These are phyloP conservation scores for Linepithema humile DNA, from an alignment of 1,140 invertebrate genomes.

Conservation along the genomic window DNA sequence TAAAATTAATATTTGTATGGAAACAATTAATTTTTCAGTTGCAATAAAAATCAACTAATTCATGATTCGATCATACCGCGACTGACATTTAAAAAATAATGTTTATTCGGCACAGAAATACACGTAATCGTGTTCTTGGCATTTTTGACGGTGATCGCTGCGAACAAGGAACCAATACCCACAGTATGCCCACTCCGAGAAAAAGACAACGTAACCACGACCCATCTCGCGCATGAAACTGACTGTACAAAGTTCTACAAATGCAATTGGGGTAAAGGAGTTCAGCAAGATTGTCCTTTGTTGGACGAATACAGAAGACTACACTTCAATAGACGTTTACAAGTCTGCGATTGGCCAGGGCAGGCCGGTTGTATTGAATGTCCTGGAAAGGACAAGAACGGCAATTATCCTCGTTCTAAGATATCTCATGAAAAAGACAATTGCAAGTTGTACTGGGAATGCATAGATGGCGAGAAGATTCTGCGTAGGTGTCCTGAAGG, in stretches of 20 bases:
- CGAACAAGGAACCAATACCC: not conserved
- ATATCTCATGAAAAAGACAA: not conserved
- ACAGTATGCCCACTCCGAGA: not conserved
- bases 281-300: not conserved
- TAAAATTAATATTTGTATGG: not conserved
- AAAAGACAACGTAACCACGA: not conserved
- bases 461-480: not conserved
- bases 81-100: not conserved
- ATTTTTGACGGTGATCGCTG: not conserved
- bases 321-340: not conserved
- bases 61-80: not conserved
- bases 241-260: conserved; percentile 22
- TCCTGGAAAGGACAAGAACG: not conserved
- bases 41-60: not conserved
- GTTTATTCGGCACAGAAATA: not conserved
- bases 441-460: not conserved
- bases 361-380: not conserved
- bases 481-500: not conserved
- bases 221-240: not conserved
- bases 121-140: not conserved
- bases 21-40: conserved; percentile 7
- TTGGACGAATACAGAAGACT: not conserved
- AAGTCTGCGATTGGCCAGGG: conserved; percentile 26
- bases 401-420: not conserved
- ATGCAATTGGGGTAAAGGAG: not conserved